Percentiles rank a stretch among this genome's conserved stretches.
Evolutionary conservation across 2,888 invertebrate genomes (phyloP).

Genomic region (Brachyptera putata): DNA sequence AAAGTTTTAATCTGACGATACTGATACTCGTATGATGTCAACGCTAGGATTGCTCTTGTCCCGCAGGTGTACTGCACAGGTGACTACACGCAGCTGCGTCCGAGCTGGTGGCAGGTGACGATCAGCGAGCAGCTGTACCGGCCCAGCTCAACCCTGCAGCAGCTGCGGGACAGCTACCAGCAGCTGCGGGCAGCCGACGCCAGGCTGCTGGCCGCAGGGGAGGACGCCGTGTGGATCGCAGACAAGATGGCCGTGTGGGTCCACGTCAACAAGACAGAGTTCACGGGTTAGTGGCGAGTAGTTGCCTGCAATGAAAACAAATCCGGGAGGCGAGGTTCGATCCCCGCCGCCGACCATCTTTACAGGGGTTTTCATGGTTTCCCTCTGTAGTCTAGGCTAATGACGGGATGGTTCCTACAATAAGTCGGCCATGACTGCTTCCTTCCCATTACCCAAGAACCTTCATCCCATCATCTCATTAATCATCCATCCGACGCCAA

Average conservation of each 20-base stretch:
- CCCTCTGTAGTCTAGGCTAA: no score
- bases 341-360: no score
- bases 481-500: no score
- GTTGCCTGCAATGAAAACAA: neutral
- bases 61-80: conserved; percentile 21
- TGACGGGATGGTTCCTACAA: no score
- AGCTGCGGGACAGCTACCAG: conserved; percentile 30
- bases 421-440: no score
- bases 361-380: no score
- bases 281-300: conserved; percentile 35
- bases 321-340: no score
- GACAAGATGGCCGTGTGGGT: conserved; percentile 34
- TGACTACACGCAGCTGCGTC: conserved; percentile 22
- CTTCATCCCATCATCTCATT: no score
- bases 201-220: conserved; percentile 29
- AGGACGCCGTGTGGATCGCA: conserved; percentile 37
- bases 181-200: conserved; percentile 26
- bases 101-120: conserved; percentile 34
- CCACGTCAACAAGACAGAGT: conserved; percentile 36
- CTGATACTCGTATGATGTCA: no score
- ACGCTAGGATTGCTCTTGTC: no score
- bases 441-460: no score
- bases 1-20: no score
- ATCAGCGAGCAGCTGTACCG: conserved; percentile 34
- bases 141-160: conserved; percentile 29